A percentile compares a stretch with the other conserved stretches of the same genome.
phyloP scores from a whole-genome alignment of 2,113 vertebrate species.

The Entomyzon cyanotis region DNA sequence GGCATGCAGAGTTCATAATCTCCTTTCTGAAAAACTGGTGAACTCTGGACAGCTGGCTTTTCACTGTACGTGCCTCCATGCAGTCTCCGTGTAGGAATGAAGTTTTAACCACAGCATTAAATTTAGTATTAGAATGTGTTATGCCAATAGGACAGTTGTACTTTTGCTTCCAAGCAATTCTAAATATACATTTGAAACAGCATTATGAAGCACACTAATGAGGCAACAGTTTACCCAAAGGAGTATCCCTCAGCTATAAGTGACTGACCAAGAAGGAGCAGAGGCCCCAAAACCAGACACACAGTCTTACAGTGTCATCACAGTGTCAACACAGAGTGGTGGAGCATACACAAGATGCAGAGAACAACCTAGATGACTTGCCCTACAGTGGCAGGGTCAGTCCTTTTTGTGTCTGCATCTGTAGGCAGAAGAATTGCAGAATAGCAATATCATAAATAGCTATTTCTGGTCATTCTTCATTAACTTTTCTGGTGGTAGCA shows the following conservation, averaged over 20 bases:
- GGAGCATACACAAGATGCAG: neutral
- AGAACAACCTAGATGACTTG: neutral
- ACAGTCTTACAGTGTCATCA: neutral
- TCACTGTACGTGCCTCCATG: rapidly evolving
- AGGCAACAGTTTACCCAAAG: neutral
- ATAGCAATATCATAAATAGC: neutral
- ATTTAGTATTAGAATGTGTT: neutral
- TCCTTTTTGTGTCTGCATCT: neutral
- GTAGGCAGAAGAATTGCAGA: neutral
- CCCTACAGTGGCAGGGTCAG: neutral
- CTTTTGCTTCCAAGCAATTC: neutral
- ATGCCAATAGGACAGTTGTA: neutral
- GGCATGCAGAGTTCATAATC: neutral
- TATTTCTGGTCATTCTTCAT: neutral
- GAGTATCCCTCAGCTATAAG: neutral
- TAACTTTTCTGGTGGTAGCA: neutral
- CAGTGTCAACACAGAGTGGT: rapidly evolving
- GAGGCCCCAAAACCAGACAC: neutral
- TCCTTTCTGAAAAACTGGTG: neutral
- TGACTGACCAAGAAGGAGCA: neutral
- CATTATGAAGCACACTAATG: neutral
- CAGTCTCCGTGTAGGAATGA: neutral
- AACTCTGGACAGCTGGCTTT: neutral
- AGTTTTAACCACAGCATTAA: neutral
- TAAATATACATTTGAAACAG: neutral